Percentiles rank a stretch among this genome's conserved stretches.
These are phyloP conservation scores for Natrix natrix DNA, from an alignment of 2,797 vertebrate species.

Conservation along the genomic window DNA sequence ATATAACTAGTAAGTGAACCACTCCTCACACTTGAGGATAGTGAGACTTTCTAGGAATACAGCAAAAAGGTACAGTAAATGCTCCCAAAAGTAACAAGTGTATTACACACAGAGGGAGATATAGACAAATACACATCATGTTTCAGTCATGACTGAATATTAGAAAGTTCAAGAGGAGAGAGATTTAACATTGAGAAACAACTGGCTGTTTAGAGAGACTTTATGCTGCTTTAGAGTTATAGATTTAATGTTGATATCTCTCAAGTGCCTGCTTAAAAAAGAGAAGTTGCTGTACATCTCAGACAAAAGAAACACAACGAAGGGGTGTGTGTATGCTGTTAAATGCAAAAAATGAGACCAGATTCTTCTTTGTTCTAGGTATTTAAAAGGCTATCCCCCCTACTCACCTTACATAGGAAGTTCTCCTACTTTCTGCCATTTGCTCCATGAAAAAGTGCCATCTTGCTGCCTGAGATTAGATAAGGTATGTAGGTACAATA, in stretches of 20 bases:
- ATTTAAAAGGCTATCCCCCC: conserved; percentile 81
- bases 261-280: background rate
- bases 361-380: conserved; percentile 62
- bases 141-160: background rate
- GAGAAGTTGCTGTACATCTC: background rate
- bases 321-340: background rate
- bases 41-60: background rate
- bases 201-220: background rate
- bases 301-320: background rate
- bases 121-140: background rate
- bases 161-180: background rate
- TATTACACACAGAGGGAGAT: background rate
- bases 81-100: background rate
- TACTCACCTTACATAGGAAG: conserved; percentile 83
- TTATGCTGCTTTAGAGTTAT: background rate
- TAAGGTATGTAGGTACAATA: conserved; percentile 64
- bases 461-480: conserved; percentile 80
- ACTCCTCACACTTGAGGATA: background rate
- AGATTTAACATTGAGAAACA: background rate
- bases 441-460: conserved; percentile 79
- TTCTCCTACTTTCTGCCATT: conserved; percentile 80
- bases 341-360: background rate
- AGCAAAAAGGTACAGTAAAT: background rate
- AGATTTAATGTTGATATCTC: background rate
- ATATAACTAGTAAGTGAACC: background rate